Conservation (phyloP, 1,140 invertebrate genomes). For the Drosophila guanche region DNA sequence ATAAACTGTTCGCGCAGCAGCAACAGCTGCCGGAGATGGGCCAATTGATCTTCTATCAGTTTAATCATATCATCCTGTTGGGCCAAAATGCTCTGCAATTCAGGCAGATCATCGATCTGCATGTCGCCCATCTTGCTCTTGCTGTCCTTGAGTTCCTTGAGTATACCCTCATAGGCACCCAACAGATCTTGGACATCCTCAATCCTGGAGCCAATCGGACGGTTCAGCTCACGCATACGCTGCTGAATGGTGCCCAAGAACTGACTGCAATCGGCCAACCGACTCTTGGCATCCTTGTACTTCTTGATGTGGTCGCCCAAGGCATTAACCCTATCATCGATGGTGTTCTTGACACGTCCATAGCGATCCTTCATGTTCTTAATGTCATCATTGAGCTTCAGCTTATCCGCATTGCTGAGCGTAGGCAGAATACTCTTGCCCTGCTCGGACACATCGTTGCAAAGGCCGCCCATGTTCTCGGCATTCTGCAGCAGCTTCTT, state of each 20-base stretch:
- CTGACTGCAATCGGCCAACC: slow-evolving; percentile 90
- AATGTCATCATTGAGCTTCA: slow-evolving; percentile 91
- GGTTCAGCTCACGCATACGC: slow-evolving; percentile 91
- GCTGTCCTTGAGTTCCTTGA: slow-evolving; percentile 91
- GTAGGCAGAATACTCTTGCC: slow-evolving; percentile 91
- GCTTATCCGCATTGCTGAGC: slow-evolving; percentile 92
- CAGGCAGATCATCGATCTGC: slow-evolving; percentile 89
- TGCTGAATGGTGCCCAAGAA: slow-evolving; percentile 92
- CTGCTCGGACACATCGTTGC: slow-evolving; percentile 90
- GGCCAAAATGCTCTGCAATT: slow-evolving; percentile 90
- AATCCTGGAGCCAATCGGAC: slow-evolving; percentile 92
- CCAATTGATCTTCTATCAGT: slow-evolving; percentile 92
- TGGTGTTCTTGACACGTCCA: slow-evolving; percentile 88
- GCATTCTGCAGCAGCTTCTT: slow-evolving; percentile 91
- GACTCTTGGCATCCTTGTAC: slow-evolving; percentile 90
- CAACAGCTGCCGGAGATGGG: slow-evolving; percentile 90
- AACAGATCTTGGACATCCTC: slow-evolving; percentile 93
- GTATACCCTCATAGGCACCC: slow-evolving; percentile 90
- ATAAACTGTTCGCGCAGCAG: slow-evolving; percentile 94
- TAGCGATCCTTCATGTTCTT: slow-evolving; percentile 91
- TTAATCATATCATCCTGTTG: slow-evolving; percentile 93
- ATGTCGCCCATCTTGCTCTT: slow-evolving; percentile 91
- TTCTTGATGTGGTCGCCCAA: slow-evolving; percentile 90
- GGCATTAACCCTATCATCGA: slow-evolving; percentile 89
- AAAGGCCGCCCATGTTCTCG: slow-evolving; percentile 87